A percentile compares a stretch with the other conserved stretches of the same genome.
Conservation (phyloP, 2,888 invertebrate species). For the Phalera bucephala region DNA sequence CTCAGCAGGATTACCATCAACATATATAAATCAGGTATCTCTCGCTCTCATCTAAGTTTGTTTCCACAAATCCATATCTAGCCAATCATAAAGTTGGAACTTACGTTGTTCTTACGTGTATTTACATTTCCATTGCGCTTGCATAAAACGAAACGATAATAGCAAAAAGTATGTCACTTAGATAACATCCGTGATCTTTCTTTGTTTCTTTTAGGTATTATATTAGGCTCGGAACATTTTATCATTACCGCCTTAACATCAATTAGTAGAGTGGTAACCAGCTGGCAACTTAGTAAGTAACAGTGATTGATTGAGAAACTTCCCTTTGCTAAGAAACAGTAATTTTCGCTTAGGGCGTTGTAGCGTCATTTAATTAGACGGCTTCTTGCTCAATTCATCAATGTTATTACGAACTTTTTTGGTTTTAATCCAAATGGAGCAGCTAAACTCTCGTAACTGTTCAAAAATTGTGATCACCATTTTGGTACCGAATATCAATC, state of each 20-base stretch:
- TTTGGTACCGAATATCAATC: too few species aligned
- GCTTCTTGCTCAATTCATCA: neutral
- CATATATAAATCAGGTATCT: too few species aligned
- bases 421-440: neutral
- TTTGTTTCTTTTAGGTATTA: constrained; percentile 28
- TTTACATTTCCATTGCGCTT: neutral
- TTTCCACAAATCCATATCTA: too few species aligned
- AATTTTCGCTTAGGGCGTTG: constrained; percentile 5
- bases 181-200: constrained; percentile 29
- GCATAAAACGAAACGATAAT: neutral
- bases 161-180: constrained; percentile 17
- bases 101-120: neutral
- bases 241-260: constrained; percentile 28
- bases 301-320: constrained; percentile 20
- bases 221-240: constrained; percentile 14
- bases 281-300: constrained; percentile 7
- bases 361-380: constrained; percentile 1
- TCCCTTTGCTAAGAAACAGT: constrained; percentile 3
- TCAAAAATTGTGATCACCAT: too few species aligned
- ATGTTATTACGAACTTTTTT: neutral
- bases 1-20: too few species aligned
- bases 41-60: too few species aligned
- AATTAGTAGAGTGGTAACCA: constrained; percentile 11
- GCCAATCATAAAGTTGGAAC: neutral
- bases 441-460: neutral